phyloP scores from a whole-genome alignment of 2,888 invertebrate genomes.

The Lycaena phlaeas region DNA sequence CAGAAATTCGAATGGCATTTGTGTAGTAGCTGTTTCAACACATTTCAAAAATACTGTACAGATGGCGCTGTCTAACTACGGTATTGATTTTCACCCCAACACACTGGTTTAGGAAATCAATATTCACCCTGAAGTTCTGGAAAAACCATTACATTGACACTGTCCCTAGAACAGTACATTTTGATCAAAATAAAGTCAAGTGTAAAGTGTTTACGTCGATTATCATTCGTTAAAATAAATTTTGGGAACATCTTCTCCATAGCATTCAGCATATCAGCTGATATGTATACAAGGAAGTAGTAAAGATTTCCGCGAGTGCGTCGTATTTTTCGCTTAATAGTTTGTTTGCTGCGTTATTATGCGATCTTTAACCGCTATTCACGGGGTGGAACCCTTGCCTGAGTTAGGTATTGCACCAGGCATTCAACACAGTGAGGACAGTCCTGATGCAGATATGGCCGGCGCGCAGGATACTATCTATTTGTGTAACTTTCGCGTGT shows the following conservation, averaged over 20 bases:
- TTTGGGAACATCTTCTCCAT: neutral
- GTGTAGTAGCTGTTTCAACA: too few relatives aligned
- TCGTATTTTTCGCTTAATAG: constrained; percentile 55
- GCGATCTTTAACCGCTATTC: constrained; percentile 60
- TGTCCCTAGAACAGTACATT: constrained; percentile 27
- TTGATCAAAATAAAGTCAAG: constrained; percentile 15
- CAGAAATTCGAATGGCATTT: too few relatives aligned
- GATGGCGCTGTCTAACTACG: constrained; percentile 42
- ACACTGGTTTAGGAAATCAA: constrained; percentile 47
- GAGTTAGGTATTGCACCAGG: constrained; percentile 49
- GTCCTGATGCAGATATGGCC: constrained; percentile 77
- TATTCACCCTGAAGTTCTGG: constrained; percentile 42
- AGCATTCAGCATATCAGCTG: constrained; percentile 24
- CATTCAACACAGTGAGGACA: constrained; percentile 42
- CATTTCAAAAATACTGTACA: constrained; percentile 19
- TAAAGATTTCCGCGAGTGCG: constrained; percentile 46
- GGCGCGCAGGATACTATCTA: constrained; percentile 97
- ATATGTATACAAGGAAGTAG: constrained; percentile 43
- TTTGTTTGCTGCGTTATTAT: constrained; percentile 67
- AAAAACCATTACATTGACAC: constrained; percentile 39
- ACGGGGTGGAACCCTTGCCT: constrained; percentile 63
- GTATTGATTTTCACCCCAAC: constrained; percentile 55
- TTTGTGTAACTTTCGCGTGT: constrained; percentile 96
- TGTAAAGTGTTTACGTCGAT: neutral
- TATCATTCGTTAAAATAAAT: neutral